Conservation (phyloP, 2,888 invertebrate genomes). For the Aleiodes testaceus region DNA sequence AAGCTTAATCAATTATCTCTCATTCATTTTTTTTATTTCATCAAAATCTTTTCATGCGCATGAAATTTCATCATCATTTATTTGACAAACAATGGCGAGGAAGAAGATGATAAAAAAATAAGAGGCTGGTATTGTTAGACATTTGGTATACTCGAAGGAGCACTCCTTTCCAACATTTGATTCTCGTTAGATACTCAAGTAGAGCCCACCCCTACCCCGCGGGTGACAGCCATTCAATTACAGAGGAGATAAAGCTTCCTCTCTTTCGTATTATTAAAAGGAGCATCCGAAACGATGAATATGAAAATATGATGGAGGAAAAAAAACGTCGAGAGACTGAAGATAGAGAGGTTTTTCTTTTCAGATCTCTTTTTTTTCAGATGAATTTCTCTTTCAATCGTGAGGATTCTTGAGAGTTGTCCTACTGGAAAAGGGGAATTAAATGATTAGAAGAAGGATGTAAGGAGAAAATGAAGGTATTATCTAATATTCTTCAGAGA, state of each 20-base stretch:
- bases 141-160: slow-evolving; percentile 4
- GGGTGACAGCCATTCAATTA: slow-evolving; percentile 41
- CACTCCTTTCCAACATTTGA: slow-evolving; percentile 23
- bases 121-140: slow-evolving; percentile 10
- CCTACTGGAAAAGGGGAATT: slow-evolving; percentile 3
- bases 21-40: not conserved
- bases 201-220: slow-evolving; percentile 10
- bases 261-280: slow-evolving; percentile 27
- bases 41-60: slow-evolving; percentile 2
- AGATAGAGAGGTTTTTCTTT: slow-evolving; percentile 19
- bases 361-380: not conserved
- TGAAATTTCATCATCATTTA: slow-evolving; percentile 22
- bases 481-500: too few species aligned
- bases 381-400: not conserved
- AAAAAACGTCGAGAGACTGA: slow-evolving; percentile 10
- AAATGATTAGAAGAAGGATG: not conserved
- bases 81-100: slow-evolving; percentile 16
- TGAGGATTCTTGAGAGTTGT: not conserved
- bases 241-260: slow-evolving; percentile 36
- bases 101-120: slow-evolving; percentile 13
- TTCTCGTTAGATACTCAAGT: slow-evolving; percentile 25
- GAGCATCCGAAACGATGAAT: slow-evolving; percentile 26
- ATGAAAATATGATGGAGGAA: slow-evolving; percentile 26
- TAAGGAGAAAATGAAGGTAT: not conserved
- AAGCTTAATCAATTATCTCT: slow-evolving; percentile 19